Conservation (phyloP, 1,140 invertebrate species). For the Chironomus tepperi region DNA sequence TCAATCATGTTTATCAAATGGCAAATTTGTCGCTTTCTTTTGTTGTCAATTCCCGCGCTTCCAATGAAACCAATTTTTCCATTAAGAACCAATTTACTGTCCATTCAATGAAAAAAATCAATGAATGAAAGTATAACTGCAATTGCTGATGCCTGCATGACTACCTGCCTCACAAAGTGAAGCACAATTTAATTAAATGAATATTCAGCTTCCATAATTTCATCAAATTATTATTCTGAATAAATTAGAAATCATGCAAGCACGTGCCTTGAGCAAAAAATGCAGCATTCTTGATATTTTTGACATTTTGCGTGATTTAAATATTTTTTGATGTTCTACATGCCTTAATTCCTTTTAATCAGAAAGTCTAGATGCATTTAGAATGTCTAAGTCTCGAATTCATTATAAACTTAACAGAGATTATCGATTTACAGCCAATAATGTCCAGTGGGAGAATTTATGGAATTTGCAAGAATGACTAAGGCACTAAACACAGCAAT, state of each 20-base stretch:
- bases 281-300: background rate
- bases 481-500: background rate
- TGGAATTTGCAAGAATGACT: background rate
- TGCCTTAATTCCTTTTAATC: too few relatives aligned
- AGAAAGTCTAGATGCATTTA: too few relatives aligned
- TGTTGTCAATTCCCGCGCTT: background rate
- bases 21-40: constrained; percentile 21
- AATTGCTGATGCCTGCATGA: background rate
- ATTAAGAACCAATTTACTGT: background rate
- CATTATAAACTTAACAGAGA: too few relatives aligned
- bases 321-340: too few relatives aligned
- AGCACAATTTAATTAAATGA: background rate
- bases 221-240: too few relatives aligned
- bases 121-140: background rate
- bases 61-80: constrained; percentile 1
- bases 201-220: background rate
- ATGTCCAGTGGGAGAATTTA: background rate
- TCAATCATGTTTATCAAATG: constrained; percentile 14
- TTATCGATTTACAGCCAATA: background rate
- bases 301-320: background rate
- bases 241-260: background rate
- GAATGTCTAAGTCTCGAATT: too few relatives aligned
- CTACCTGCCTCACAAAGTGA: background rate
- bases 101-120: background rate
- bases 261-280: background rate